Conservation (phyloP, 2,888 invertebrate genomes). For the Synanthedon tipuliformis region DNA sequence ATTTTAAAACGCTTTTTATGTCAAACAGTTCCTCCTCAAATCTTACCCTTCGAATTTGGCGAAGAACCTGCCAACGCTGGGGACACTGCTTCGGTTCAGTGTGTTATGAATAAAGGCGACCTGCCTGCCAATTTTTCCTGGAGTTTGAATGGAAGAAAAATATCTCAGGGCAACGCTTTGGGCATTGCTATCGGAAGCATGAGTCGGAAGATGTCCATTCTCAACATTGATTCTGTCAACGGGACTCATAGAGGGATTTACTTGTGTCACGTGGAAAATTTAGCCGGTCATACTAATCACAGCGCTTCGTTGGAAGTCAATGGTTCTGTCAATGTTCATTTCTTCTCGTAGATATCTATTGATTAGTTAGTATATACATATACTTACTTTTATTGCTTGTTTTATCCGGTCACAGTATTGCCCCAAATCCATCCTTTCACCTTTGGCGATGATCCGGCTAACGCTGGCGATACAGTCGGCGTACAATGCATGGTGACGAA, state of each 20-base stretch:
- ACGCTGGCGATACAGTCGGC: slow-evolving; percentile 81
- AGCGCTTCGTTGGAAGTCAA: slow-evolving; percentile 79
- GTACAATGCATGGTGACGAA: slow-evolving; percentile 81
- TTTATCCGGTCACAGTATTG: slow-evolving; percentile 64
- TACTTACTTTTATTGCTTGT: not conserved
- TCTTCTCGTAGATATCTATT: slow-evolving; percentile 8
- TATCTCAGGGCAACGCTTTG: slow-evolving; percentile 63
- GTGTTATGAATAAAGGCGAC: slow-evolving; percentile 83
- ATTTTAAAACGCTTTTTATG: slow-evolving; percentile 28
- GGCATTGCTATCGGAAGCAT: slow-evolving; percentile 74
- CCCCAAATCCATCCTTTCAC: slow-evolving; percentile 83
- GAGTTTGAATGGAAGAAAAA: slow-evolving; percentile 70
- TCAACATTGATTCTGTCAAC: slow-evolving; percentile 77
- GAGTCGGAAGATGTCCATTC: slow-evolving; percentile 73
- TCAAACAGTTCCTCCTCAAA: slow-evolving; percentile 74
- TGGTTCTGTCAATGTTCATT: slow-evolving; percentile 56
- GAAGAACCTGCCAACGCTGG: slow-evolving; percentile 79
- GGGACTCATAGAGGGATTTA: slow-evolving; percentile 80
- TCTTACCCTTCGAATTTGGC: slow-evolving; percentile 75
- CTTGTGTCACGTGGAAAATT: slow-evolving; percentile 78
- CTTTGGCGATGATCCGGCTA: slow-evolving; percentile 81
- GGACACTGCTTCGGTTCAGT: slow-evolving; percentile 79
- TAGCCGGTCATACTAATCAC: slow-evolving; percentile 75
- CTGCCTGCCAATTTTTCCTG: slow-evolving; percentile 81
- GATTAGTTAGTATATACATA: not conserved